Percentiles rank a stretch among this genome's conserved stretches.
phyloP scores from a whole-genome alignment of 2,113 vertebrate genomes.

The pig (Sus scrofa) region T2T-Sscrofa CM000818.6:21441501-21442000 shows the following conservation, averaged over 20 bases:
- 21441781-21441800: not conserved
- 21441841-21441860: not conserved
- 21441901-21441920: not conserved
- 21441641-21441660: slow-evolving; percentile 82
- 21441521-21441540: slow-evolving; percentile 84
- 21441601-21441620: slow-evolving; percentile 84
- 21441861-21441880: not conserved
- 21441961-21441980: not conserved
- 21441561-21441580: slow-evolving; percentile 83
- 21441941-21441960: not conserved
- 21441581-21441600: slow-evolving; percentile 82
- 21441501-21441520: slow-evolving; percentile 82
- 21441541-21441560: slow-evolving; percentile 84
- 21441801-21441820: not conserved
- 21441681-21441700: slow-evolving; percentile 77
- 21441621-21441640: slow-evolving; percentile 82
- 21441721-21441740: slow-evolving; percentile 1
- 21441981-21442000: not conserved
- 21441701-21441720: slow-evolving; percentile 44
- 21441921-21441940: not conserved
- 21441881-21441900: slow-evolving; percentile 23
- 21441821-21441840: not conserved
- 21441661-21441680: slow-evolving; percentile 83
- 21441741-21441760: not conserved
- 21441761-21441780: not conserved